Evolutionary conservation across 64 coral and sea anemone species (phyloP).

Genomic region (Orbicella faveolata): DNA sequence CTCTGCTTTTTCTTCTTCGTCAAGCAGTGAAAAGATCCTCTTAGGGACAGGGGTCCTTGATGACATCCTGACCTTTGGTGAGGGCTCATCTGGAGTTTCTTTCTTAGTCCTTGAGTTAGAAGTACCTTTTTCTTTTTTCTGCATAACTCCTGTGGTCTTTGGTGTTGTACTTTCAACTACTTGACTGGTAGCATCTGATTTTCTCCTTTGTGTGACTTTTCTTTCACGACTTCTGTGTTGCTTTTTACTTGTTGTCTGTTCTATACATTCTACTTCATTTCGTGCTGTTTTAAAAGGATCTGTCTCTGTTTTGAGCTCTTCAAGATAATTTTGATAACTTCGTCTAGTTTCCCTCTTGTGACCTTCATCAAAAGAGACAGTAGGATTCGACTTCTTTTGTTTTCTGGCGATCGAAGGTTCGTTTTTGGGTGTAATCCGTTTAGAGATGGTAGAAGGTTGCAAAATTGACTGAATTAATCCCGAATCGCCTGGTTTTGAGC

Average conservation of each 20-base stretch:
- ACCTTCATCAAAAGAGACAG: conserved; percentile 13
- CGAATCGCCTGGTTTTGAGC: conserved; percentile 1
- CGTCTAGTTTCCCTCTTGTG: conserved; percentile 47
- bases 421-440: not conserved
- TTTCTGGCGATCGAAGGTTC: conserved; percentile 3
- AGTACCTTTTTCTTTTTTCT: conserved; percentile 3
- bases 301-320: not conserved
- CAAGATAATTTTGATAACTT: not conserved
- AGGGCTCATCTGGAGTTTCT: conserved; percentile 22
- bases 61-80: conserved; percentile 41
- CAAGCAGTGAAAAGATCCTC: conserved; percentile 53
- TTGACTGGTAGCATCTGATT: not conserved
- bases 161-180: not conserved
- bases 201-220: not conserved
- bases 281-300: not conserved
- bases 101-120: not conserved
- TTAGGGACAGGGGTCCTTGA: conserved; percentile 60
- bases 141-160: not conserved
- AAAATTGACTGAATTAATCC: not conserved
- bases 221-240: not conserved
- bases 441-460: not conserved
- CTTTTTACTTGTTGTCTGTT: not conserved
- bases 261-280: not conserved
- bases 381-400: not conserved
- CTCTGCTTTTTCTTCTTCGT: conserved; percentile 11